Base-by-base conservation (phyloP, 37 sponge, comb jelly and placozoan genomes). In the Cliona cf. orientalis region DNA sequence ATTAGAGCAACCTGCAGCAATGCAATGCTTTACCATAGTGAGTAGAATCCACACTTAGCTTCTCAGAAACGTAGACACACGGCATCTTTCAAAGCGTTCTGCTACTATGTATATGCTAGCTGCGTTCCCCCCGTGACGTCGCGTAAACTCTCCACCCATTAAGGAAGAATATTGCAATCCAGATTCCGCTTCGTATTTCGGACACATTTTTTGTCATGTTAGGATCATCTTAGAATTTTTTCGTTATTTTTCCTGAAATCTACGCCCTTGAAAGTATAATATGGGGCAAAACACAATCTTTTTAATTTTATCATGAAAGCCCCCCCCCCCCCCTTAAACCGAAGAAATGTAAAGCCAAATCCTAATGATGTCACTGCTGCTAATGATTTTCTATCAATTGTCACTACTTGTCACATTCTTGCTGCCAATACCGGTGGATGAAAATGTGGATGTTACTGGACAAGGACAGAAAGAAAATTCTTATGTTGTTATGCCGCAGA, bases 281-380 rank as follows among this genome's bases (percentile, higher is more conserved):
- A n/a, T n/a, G n/a, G n/a, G n/a, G n/a, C n/a, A n/a, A n/a, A n/a
- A n/a, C n/a, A n/a, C n/a, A n/a, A n/a, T n/a, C n/a, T n/a, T n/a
- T n/a, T n/a, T n/a, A n/a, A n/a, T n/a, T n/a, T n/a, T n/a, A n/a
- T n/a, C n/a, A n/a, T n/a, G n/a, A n/a, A n/a, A n/a, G n/a, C n/a
- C n/a, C n/a, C n/a, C n/a, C n/a, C n/a, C n/a, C n/a, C n/a, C n/a
- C n/a, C n/a, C n/a, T n/a, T n/a, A n/a, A 58, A 85, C 60, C 2
- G 86, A 29, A 65, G 71, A 32, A 85, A 85, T 70, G 86, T 85
- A 6, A 39, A 11, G 17, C 23, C 64, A n/a, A 28, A 67, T 2
- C 58, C 43, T 37, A 40, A 44, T 28, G 63, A 79, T 41, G 25
- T 78, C 21, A 35, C 58, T 75, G 62, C 84, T 21, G 62, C 22